Percentiles rank a stretch among this genome's conserved stretches.
These are phyloP conservation scores for Parazoanthus darwini DNA, from an alignment of 92 coral and sea anemone species.

Conservation along the genomic window DNA sequence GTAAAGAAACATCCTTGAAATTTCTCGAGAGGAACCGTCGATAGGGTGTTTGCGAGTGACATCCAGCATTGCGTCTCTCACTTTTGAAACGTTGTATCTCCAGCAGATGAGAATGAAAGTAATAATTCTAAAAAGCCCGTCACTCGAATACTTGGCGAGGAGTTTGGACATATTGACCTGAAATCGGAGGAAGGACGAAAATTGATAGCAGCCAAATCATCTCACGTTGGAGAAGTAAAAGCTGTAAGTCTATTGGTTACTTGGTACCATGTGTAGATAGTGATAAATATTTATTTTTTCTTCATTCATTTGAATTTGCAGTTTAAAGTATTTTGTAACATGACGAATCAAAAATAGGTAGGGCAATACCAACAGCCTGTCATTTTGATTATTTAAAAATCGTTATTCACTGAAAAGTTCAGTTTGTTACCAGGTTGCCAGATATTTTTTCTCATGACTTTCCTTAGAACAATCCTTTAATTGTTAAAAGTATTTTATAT, in stretches of 20 bases:
- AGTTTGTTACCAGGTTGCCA: background rate
- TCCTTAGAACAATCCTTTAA: background rate
- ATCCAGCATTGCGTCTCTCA: background rate
- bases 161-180: slow-evolving; percentile 73
- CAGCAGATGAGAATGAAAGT: slow-evolving; percentile 11
- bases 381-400: background rate
- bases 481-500: background rate
- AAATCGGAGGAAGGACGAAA: slow-evolving; percentile 79
- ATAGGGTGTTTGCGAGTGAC: background rate
- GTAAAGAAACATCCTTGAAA: no score
- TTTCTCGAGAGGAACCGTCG: background rate
- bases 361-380: background rate
- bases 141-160: slow-evolving; percentile 72
- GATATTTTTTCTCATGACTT: background rate
- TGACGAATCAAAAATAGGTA: background rate
- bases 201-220: slow-evolving; percentile 76
- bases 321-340: no score
- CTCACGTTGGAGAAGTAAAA: slow-evolving; percentile 79
- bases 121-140: background rate
- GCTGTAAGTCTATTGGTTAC: slow-evolving; percentile 50
- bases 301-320: background rate
- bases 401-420: background rate
- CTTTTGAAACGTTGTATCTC: background rate
- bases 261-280: background rate
- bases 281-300: no score